These are phyloP conservation scores for Akabosia matsudoensis DNA, from an alignment of 1,140 invertebrate genomes.

Conservation along the genomic window DNA sequence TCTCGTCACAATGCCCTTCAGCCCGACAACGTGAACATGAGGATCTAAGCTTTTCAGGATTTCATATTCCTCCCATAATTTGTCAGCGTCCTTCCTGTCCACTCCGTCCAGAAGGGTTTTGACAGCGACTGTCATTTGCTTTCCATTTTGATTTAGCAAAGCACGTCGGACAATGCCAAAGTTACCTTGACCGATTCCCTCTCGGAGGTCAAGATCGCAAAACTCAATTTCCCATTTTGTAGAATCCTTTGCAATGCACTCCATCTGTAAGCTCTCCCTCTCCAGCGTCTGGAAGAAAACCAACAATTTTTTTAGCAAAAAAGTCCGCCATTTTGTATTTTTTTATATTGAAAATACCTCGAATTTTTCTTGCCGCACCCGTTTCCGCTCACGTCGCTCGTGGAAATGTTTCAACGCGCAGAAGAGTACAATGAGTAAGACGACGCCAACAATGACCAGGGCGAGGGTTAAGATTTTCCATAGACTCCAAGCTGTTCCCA, in stretches of 20 bases:
- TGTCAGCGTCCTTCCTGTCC: constrained; percentile 7
- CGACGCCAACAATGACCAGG: background rate
- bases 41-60: constrained; percentile 71
- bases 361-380: constrained; percentile 33
- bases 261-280: constrained; percentile 26
- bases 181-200: constrained; percentile 34
- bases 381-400: constrained; percentile 30
- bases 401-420: constrained; percentile 26
- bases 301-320: background rate
- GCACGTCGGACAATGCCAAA: constrained; percentile 37
- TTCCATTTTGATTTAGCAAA: constrained; percentile 23
- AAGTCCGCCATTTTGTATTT: background rate
- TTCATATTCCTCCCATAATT: constrained; percentile 70
- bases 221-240: constrained; percentile 40
- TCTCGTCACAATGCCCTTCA: constrained; percentile 60
- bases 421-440: background rate
- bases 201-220: constrained; percentile 15
- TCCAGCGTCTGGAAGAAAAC: constrained; percentile 31
- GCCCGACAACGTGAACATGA: constrained; percentile 70
- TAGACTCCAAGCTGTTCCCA: background rate
- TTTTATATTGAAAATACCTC: constrained; percentile 25
- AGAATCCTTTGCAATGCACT: background rate
- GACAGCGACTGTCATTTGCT: constrained; percentile 27
- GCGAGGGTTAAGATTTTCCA: background rate
- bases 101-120: constrained; percentile 36